Conservation (phyloP, 2,797 vertebrate species). For the Gymnopithys bicolor region DNA sequence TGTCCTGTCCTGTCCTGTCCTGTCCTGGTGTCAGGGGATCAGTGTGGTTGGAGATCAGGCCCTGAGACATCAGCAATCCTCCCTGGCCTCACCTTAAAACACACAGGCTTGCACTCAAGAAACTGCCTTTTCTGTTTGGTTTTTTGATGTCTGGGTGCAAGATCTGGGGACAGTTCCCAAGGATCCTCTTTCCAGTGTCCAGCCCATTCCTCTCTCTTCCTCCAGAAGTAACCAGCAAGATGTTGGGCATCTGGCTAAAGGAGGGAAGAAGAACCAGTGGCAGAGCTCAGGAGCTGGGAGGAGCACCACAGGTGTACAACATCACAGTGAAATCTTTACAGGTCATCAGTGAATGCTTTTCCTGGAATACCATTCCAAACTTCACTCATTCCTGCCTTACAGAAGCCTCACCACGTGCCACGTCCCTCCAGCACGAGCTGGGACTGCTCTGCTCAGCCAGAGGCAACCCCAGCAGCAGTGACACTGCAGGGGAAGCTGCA, state of each 20-base stretch:
- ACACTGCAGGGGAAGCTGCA: background rate
- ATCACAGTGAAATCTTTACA: background rate
- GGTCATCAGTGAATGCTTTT: background rate
- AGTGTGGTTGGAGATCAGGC: background rate
- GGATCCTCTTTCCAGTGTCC: background rate
- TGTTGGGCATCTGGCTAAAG: background rate
- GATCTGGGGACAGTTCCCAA: background rate
- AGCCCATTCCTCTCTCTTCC: background rate
- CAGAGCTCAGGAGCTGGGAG: background rate
- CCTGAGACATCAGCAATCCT: background rate
- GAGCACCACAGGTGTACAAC: fast-evolving
- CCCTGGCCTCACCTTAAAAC: background rate
- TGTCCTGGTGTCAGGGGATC: background rate
- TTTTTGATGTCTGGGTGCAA: background rate
- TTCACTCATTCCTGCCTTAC: background rate
- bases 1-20: background rate
- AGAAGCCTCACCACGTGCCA: background rate
- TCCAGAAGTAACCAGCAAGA: background rate
- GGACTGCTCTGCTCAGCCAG: background rate
- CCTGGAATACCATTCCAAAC: background rate
- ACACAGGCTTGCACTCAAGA: background rate
- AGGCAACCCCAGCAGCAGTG: background rate
- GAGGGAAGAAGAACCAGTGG: background rate
- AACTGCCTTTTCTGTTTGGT: no score
- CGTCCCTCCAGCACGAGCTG: background rate